These are phyloP conservation scores for Calonectris borealis DNA, from an alignment of 2,113 vertebrate species.

Conservation along the genomic window DNA sequence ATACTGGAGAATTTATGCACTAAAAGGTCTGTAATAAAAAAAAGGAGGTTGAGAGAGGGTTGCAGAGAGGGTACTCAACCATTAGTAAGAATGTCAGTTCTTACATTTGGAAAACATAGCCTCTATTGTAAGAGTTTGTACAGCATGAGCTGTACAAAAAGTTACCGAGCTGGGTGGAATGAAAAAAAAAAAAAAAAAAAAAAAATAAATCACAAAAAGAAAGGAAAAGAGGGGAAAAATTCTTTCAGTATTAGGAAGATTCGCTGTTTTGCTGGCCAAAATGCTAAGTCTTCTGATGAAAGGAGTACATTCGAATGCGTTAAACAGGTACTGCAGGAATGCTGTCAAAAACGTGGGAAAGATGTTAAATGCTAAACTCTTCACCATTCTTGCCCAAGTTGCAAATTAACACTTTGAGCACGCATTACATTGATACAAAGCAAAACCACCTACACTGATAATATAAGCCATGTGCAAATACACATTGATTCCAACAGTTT, in stretches of 20 bases:
- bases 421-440: background rate
- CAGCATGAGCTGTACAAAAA: background rate
- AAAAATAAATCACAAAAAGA: background rate
- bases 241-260: background rate
- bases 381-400: background rate
- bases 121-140: background rate
- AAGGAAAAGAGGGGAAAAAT: background rate
- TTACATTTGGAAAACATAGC: background rate
- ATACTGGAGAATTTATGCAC: background rate
- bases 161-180: background rate
- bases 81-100: background rate
- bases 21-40: background rate
- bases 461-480: fast-evolving
- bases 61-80: background rate
- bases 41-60: fast-evolving
- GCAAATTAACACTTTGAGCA: background rate
- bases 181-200: too few species aligned
- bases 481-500: background rate
- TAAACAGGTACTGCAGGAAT: background rate
- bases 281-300: background rate
- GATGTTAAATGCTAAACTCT: background rate
- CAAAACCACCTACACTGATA: fast-evolving
- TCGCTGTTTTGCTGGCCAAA: background rate
- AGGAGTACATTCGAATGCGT: background rate
- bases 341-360: background rate